These are phyloP conservation scores for Electrona antarctica DNA, from an alignment of 2,113 vertebrate species.

Conservation along the genomic window DNA sequence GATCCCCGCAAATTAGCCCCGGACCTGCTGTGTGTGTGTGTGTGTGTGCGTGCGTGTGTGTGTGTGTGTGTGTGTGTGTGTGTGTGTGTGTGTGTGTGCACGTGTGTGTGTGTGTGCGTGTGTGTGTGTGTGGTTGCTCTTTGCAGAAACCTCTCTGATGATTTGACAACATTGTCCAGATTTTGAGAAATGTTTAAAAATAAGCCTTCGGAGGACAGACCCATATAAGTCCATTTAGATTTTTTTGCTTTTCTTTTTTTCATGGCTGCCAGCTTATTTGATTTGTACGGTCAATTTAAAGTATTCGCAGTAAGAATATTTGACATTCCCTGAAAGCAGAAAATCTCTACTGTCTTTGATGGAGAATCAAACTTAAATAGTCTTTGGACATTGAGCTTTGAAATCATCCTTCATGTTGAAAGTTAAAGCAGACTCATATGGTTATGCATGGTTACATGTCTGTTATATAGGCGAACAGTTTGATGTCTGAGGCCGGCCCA, in stretches of 20 bases:
- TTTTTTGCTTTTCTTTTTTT: background rate
- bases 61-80: background rate
- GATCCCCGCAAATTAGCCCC: conserved; percentile 76
- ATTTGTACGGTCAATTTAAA: conserved; percentile 32
- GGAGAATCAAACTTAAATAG: background rate
- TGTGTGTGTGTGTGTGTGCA: conserved; percentile 32
- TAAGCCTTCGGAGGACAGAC: conserved; percentile 38
- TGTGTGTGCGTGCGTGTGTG: conserved; percentile 28
- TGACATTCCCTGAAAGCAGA: background rate
- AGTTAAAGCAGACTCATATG: background rate
- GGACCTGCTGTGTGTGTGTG: conserved; percentile 32
- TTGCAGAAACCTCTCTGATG: conserved; percentile 27
- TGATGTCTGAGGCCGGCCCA: conserved; percentile 1
- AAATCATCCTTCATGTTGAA: background rate
- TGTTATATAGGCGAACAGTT: background rate
- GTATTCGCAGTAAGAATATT: conserved; percentile 15
- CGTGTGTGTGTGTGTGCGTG: background rate
- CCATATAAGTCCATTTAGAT: background rate
- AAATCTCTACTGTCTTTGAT: background rate
- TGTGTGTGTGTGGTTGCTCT: conserved; percentile 18
- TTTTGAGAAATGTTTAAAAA: conserved; percentile 43
- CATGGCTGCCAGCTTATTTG: conserved; percentile 33
- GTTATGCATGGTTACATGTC: background rate
- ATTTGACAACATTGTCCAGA: conserved; percentile 50
- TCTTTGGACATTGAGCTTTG: background rate